phyloP scores from a whole-genome alignment of 2,797 vertebrate species.

The Sebastes cheni region DNA sequence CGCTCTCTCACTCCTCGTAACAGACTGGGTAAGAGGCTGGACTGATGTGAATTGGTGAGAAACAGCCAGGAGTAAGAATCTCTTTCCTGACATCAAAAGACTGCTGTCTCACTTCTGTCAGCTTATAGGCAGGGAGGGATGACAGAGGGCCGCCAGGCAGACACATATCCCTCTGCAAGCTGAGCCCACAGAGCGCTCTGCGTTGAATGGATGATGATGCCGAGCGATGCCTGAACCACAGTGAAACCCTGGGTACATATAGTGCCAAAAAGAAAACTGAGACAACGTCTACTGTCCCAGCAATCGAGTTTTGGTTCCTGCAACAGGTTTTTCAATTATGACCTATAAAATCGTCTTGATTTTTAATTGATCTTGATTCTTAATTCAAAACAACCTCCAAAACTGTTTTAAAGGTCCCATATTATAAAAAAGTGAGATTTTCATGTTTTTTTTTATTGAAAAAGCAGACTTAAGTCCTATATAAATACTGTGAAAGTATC shows the following conservation, averaged over 20 bases:
- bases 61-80: constrained; percentile 83
- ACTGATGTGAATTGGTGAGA: constrained; percentile 86
- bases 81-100: constrained; percentile 91
- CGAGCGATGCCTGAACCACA: background rate
- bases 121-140: constrained; percentile 28
- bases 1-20: constrained; percentile 81
- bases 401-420: background rate
- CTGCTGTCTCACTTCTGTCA: constrained; percentile 80
- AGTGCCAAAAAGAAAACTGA: constrained; percentile 16
- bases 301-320: background rate
- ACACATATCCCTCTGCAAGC: constrained; percentile 47
- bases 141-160: constrained; percentile 72
- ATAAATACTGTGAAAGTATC: too few relatives aligned
- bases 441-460: too few relatives aligned
- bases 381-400: background rate
- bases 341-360: background rate
- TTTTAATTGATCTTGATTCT: too few relatives aligned
- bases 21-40: constrained; percentile 81
- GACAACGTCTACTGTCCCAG: background rate
- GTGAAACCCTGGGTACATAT: constrained; percentile 18
- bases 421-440: too few relatives aligned
- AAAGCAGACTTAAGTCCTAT: too few relatives aligned
- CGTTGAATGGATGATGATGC: constrained; percentile 33
- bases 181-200: constrained; percentile 25
- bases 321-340: background rate